phyloP scores from a whole-genome alignment of 2,888 invertebrate species.

The Mantis religiosa region DNA sequence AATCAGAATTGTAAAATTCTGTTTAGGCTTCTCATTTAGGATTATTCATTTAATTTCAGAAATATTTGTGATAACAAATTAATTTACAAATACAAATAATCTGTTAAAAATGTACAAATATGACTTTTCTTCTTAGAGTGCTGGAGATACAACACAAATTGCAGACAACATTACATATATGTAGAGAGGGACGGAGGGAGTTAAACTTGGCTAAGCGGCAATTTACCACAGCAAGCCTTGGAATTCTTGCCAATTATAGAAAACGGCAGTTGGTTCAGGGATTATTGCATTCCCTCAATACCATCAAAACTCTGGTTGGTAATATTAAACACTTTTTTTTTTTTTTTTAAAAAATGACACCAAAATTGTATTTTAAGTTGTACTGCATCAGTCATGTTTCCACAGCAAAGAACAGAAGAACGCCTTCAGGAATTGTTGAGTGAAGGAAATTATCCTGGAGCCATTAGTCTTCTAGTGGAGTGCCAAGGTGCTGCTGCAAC shows the following conservation, averaged over 20 bases:
- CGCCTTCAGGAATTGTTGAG: constrained; percentile 75
- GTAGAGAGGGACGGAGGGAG: constrained; percentile 66
- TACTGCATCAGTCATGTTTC: constrained; percentile 39
- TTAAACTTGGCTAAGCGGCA: constrained; percentile 73
- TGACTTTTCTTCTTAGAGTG: constrained; percentile 47
- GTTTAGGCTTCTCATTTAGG: background rate
- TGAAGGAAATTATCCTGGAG: constrained; percentile 82
- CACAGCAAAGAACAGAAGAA: constrained; percentile 76
- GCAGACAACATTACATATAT: constrained; percentile 64
- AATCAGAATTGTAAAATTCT: background rate
- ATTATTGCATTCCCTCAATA: constrained; percentile 72
- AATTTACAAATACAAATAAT: background rate
- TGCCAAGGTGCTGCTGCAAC: constrained; percentile 81
- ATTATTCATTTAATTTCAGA: background rate
- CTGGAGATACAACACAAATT: constrained; percentile 67
- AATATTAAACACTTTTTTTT: background rate
- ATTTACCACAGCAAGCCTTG: constrained; percentile 79
- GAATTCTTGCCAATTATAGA: constrained; percentile 85
- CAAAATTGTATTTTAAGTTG: background rate
- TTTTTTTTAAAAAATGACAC: background rate
- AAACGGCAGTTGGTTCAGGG: constrained; percentile 80
- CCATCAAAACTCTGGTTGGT: constrained; percentile 72
- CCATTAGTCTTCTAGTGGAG: constrained; percentile 83
- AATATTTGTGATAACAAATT: background rate
- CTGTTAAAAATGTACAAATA: background rate